Evolutionary conservation across 2,888 invertebrate species (phyloP), one percentile per base, ranked within the genome.

Genomic region (Pammene fasciana): DNA sequence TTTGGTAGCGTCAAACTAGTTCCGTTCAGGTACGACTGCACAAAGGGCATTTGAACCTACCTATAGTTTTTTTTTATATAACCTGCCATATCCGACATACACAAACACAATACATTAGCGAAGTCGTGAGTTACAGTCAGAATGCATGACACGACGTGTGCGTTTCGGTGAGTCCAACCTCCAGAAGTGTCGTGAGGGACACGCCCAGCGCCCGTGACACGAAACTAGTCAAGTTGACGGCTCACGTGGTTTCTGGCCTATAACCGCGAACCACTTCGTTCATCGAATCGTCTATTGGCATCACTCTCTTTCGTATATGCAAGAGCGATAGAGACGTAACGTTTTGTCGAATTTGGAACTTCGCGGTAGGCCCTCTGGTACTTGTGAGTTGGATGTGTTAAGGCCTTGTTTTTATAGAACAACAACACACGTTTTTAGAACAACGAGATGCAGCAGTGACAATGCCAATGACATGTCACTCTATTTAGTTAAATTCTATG

Each of bases 81-180:
- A 13, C 13, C 50, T 11, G 38, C 1, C 43, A 16, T 41, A 52
- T 52, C 41, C 38, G 18, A 34, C 52, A 14, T 5, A 26, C 41
- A 48, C 18, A 9, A 11, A 62, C 6, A 54, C 43, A 61, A 38
- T 64, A 14, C 52, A 64, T 59, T 65, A 52, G 2, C 52, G 26
- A 57, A 57, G 34, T 68, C 68, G 68, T 68, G 68, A 62, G 61
- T 48, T 48, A 14, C 18, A 10, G 26, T 46, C 55, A 55, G 55
- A 38, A 41, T 54, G 54, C 34, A 54, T 54, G 54, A 54, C 54
- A 54, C 34, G 10, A 56, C 46, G 50, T 61, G 9, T 50, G 16
- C 57, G 41, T 64, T 62, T 57, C 60, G 62, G 68, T 43, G 57
- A 45, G 59, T 61, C 61, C 61, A 61, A 61, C 67, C 67, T 62